Percentiles rank a stretch among this genome's conserved stretches.
phyloP scores from a whole-genome alignment of 2,888 invertebrate genomes.

The Xestoiulus laeticollis region DNA sequence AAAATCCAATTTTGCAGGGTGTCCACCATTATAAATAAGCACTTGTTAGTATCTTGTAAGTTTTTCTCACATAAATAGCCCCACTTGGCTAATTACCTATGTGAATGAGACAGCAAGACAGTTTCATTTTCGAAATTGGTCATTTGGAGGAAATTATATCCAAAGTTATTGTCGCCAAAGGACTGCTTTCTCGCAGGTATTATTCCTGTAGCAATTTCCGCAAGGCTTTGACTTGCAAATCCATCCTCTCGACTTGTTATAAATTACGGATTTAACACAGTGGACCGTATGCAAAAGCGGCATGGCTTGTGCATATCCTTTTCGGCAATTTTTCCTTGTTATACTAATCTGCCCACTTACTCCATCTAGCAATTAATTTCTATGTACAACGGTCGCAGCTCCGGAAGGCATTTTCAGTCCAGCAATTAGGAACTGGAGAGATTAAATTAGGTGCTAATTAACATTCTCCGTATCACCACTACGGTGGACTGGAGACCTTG shows the following conservation, averaged over 20 bases:
- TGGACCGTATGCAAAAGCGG: neutral
- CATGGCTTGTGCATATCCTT: neutral
- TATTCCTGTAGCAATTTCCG: neutral
- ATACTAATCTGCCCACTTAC: neutral
- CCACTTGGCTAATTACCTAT: no score
- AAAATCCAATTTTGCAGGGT: no score
- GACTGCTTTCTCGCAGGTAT: neutral
- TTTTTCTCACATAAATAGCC: no score
- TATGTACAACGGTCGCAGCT: neutral
- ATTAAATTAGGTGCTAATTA: constrained; percentile 36
- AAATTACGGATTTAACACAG: neutral
- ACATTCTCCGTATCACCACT: neutral
- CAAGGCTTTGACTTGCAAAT: no score
- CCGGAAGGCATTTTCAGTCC: constrained; percentile 2
- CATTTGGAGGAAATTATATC: neutral
- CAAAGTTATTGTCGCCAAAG: no score
- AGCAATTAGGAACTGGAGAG: neutral
- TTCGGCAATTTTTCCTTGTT: neutral
- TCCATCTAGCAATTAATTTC: neutral
- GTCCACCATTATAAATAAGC: no score
- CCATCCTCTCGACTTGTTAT: neutral
- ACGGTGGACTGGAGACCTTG: neutral
- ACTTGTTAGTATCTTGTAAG: no score
- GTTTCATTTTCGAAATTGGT: neutral
- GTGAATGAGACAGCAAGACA: no score